These are phyloP conservation scores for Ectropis grisescens DNA, from an alignment of 1,140 invertebrate species.

Conservation along the genomic window DNA sequence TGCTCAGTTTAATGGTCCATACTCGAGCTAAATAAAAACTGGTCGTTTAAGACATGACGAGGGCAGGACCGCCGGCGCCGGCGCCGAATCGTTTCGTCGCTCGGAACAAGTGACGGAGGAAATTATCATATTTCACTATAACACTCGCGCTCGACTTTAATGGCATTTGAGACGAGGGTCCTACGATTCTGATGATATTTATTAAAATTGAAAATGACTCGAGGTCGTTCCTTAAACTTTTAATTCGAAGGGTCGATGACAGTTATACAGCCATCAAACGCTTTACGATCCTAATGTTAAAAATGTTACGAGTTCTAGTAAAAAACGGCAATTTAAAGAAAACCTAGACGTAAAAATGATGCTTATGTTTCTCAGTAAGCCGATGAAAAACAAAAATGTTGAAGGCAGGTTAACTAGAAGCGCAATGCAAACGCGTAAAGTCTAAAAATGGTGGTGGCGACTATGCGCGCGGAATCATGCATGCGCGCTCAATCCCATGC, in stretches of 20 bases:
- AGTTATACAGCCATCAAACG: no score
- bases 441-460: no score
- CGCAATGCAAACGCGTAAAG: no score
- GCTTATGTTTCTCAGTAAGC: constrained; percentile 5
- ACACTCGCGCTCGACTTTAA: constrained; percentile 25
- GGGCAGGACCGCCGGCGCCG: constrained; percentile 29
- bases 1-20: constrained; percentile 24
- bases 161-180: constrained; percentile 5
- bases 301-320: no score
- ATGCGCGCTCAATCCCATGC: constrained; percentile 23
- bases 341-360: constrained; percentile 4
- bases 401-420: no score
- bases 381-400: no score
- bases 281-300: no score
- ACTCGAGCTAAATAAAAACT: constrained; percentile 33
- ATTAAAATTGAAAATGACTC: constrained; percentile 7
- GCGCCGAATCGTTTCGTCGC: constrained; percentile 12
- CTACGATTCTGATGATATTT: constrained; percentile 3
- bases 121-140: constrained; percentile 30
- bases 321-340: no score
- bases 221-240: no score
- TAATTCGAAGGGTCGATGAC: no score
- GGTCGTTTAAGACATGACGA: constrained; percentile 25
- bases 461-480: constrained; percentile 17
- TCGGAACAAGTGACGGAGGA: constrained; percentile 10